Conservation (phyloP, 2,888 invertebrate species). For the Agrotis ipsilon region DNA sequence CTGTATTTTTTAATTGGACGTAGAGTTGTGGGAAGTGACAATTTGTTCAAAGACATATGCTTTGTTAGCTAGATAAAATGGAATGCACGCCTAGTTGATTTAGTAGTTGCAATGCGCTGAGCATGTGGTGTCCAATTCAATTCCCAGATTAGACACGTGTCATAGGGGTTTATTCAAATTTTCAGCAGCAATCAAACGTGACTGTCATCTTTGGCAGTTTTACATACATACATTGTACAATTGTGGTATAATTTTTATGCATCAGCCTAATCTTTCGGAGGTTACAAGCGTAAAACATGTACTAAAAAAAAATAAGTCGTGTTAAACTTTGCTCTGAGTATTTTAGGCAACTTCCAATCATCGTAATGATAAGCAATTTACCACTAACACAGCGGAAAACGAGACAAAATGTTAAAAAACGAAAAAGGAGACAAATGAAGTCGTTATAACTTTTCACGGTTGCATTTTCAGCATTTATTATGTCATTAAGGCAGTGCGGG, state of each 20-base stretch:
- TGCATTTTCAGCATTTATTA: slow-evolving; percentile 59
- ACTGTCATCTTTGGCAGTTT: neutral
- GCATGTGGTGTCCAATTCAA: neutral
- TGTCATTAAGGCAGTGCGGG: slow-evolving; percentile 47
- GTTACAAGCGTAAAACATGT: neutral
- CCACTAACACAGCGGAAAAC: neutral
- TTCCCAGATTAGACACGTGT: neutral
- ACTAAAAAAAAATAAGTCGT: neutral
- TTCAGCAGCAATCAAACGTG: neutral
- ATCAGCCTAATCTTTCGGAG: too few relatives aligned
- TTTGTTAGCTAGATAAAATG: neutral
- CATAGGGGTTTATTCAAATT: too few relatives aligned
- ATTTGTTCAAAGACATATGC: slow-evolving; percentile 4
- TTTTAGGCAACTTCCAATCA: neutral
- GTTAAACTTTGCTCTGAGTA: neutral
- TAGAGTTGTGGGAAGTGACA: neutral
- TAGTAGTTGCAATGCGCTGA: neutral
- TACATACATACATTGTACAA: too few relatives aligned
- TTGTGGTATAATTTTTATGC: too few relatives aligned
- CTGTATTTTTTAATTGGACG: slow-evolving; percentile 58
- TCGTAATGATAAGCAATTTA: slow-evolving; percentile 2
- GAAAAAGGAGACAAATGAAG: slow-evolving; percentile 42
- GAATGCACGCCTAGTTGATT: neutral
- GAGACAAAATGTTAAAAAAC: slow-evolving; percentile 25
- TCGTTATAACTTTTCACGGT: slow-evolving; percentile 52